These are phyloP conservation scores for Neosilurus hyrtlii DNA, from an alignment of 2,797 vertebrate genomes.

Conservation along the genomic window DNA sequence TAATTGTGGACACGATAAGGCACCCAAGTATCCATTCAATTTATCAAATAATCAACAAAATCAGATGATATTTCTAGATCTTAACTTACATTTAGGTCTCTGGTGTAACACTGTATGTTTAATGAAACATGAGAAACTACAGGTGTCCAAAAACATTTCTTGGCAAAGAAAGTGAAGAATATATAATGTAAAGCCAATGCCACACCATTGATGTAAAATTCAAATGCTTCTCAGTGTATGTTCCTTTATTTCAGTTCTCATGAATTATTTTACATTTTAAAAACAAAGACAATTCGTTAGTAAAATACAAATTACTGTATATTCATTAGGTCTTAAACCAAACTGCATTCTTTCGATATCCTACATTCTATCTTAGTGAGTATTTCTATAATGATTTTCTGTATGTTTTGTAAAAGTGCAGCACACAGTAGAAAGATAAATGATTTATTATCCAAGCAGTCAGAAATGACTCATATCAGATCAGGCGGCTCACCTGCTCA, in stretches of 20 bases:
- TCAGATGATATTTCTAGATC: neutral
- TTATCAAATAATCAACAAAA: no score
- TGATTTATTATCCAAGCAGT: neutral
- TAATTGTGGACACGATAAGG: no score
- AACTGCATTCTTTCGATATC: neutral
- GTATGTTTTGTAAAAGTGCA: neutral
- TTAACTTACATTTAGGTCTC: neutral
- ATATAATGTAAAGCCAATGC: neutral
- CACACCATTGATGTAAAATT: neutral
- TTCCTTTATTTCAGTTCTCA: neutral
- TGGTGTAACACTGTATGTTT: neutral
- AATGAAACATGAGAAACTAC: neutral
- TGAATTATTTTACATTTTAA: neutral
- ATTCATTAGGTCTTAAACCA: neutral
- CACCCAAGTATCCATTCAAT: no score
- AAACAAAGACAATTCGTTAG: neutral
- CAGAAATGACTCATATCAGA: neutral
- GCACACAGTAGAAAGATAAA: neutral
- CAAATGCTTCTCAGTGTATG: neutral
- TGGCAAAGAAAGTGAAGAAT: neutral
- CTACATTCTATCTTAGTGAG: neutral
- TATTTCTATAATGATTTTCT: neutral
- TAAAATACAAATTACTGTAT: neutral
- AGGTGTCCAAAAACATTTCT: neutral
- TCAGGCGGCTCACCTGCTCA: slow-evolving; percentile 81